Evolutionary conservation across 2,888 invertebrate species (phyloP).

Genomic region (Andrena flavipes): DNA sequence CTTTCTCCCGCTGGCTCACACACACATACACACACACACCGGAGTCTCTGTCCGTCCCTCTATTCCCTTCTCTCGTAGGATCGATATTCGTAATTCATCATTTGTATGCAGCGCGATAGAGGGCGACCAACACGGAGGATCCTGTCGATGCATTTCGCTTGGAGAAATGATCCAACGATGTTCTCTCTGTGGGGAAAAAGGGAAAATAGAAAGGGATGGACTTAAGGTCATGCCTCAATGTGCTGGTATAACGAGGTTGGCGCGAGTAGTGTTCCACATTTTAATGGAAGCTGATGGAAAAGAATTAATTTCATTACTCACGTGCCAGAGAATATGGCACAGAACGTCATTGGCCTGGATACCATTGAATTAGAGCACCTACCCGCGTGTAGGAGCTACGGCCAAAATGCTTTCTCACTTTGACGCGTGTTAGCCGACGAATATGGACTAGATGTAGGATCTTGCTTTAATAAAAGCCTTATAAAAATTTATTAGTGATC

Average conservation of each 20-base stretch:
- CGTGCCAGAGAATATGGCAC: slow-evolving; percentile 52
- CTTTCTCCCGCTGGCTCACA: slow-evolving; percentile 20
- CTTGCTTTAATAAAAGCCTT: slow-evolving; percentile 13
- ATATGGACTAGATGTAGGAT: not conserved
- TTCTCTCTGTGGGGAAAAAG: slow-evolving; percentile 28
- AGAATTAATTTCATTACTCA: slow-evolving; percentile 74
- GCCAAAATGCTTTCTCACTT: slow-evolving; percentile 28
- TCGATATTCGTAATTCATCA: slow-evolving; percentile 84
- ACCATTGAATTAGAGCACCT: slow-evolving; percentile 5
- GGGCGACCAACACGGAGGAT: slow-evolving; percentile 71
- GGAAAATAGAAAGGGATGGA: slow-evolving; percentile 33
- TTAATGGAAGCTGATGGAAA: slow-evolving; percentile 53
- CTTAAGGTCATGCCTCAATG: slow-evolving; percentile 49
- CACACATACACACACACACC: slow-evolving; percentile 14
- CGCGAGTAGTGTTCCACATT: slow-evolving; percentile 37
- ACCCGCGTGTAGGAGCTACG: not conserved
- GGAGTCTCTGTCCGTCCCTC: slow-evolving; percentile 42
- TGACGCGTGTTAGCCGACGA: not conserved
- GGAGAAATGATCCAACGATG: slow-evolving; percentile 74
- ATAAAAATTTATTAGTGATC: not conserved
- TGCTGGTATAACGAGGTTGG: slow-evolving; percentile 22
- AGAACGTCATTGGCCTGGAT: slow-evolving; percentile 12
- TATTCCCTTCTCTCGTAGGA: slow-evolving; percentile 66
- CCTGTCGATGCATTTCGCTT: slow-evolving; percentile 67
- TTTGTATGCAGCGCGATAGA: slow-evolving; percentile 83